Evolutionary conservation across 2,888 invertebrate genomes (phyloP).

Genomic region (Cabera pusaria): DNA sequence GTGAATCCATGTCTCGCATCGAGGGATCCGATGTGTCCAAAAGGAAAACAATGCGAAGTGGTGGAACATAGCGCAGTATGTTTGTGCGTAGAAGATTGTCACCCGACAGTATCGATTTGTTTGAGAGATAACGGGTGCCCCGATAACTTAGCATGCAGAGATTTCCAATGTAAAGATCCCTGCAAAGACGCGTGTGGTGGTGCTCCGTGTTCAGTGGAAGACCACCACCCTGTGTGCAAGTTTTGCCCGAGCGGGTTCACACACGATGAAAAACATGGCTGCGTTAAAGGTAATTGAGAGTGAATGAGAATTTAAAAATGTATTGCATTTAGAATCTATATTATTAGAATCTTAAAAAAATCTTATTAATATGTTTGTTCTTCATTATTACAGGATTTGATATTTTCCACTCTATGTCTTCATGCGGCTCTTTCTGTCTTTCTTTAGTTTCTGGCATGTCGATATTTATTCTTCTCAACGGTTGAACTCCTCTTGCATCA

Average conservation of each 20-base stretch:
- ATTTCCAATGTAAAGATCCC: slow-evolving; percentile 95
- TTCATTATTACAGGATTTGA: slow-evolving; percentile 84
- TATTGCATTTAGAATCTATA: slow-evolving; percentile 57
- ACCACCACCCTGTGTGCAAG: slow-evolving; percentile 97
- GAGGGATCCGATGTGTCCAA: slow-evolving; percentile 87
- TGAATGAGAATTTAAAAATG: slow-evolving; percentile 52
- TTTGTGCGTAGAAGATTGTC: slow-evolving; percentile 94
- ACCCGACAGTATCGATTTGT: slow-evolving; percentile 93
- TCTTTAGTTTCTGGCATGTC: slow-evolving; percentile 76
- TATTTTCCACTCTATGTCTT: slow-evolving; percentile 77
- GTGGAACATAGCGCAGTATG: slow-evolving; percentile 94
- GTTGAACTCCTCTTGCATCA: slow-evolving; percentile 74
- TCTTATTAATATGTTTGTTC: slow-evolving; percentile 76
- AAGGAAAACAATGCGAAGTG: slow-evolving; percentile 94
- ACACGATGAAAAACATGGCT: slow-evolving; percentile 96
- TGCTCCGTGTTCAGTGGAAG: slow-evolving; percentile 96
- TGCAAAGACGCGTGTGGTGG: slow-evolving; percentile 94
- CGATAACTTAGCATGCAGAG: slow-evolving; percentile 91
- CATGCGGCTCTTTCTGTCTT: slow-evolving; percentile 74
- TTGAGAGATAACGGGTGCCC: slow-evolving; percentile 95
- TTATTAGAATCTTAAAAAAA: slow-evolving; percentile 64
- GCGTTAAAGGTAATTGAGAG: slow-evolving; percentile 94
- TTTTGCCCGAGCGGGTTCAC: slow-evolving; percentile 97
- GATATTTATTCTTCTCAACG: slow-evolving; percentile 73
- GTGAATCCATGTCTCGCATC: slow-evolving; percentile 92